Evolutionary conservation across 2,888 invertebrate species (phyloP).

Genomic region (Rhagium mordax): DNA sequence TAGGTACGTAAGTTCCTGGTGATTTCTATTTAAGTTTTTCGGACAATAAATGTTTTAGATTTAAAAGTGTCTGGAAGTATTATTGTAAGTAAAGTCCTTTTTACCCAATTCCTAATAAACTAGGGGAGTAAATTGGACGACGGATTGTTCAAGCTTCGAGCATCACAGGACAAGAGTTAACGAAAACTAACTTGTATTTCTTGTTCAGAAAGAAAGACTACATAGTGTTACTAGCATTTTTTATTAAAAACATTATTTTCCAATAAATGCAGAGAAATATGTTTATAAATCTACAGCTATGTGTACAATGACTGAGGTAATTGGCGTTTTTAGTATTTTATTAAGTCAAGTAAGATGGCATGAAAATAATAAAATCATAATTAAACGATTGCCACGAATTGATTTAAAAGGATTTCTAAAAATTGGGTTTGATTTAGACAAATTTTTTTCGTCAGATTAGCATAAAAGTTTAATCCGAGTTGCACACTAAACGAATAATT

Average conservation of each 20-base stretch:
- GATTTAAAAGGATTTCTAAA: too few relatives aligned
- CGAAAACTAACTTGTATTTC: background rate
- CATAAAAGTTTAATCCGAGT: too few relatives aligned
- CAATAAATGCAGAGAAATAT: background rate
- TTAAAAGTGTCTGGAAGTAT: background rate
- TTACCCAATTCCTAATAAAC: background rate
- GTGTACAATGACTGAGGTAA: too few relatives aligned
- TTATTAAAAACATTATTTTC: background rate
- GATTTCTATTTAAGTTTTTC: constrained; percentile 17
- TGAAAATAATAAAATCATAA: too few relatives aligned
- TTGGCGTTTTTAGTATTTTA: too few relatives aligned
- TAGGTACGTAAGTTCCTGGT: constrained; percentile 13
- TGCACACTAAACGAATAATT: too few relatives aligned
- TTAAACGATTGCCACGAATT: too few relatives aligned
- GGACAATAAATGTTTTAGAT: constrained; percentile 23
- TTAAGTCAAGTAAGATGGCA: too few relatives aligned
- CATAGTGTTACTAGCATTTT: background rate
- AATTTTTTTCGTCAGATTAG: too few relatives aligned
- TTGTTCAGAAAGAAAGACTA: background rate
- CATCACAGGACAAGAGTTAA: background rate
- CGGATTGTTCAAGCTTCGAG: background rate
- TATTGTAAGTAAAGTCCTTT: constrained; percentile 2
- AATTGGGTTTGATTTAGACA: too few relatives aligned
- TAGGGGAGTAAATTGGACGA: background rate
- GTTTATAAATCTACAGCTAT: background rate